Evolutionary conservation across 2,888 invertebrate genomes (phyloP), one percentile per base, ranked within the genome.

Genomic region (Leptothorax acervorum): DNA sequence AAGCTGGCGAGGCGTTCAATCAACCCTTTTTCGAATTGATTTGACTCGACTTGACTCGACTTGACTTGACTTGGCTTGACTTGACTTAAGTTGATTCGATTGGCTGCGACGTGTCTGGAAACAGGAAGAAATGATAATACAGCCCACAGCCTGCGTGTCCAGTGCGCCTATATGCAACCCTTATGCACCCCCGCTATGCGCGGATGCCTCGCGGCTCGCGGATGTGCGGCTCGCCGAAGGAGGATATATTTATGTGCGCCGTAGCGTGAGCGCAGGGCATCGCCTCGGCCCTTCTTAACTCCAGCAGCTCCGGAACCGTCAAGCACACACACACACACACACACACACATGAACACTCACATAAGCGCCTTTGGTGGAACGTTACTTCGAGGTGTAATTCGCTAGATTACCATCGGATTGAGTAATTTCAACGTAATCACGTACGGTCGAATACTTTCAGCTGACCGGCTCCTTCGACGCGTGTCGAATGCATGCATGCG

Each of bases 71-170:
- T 57, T 23, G 9, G 0, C 23, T 15, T 53, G 53, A 23, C 60
- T 62, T 35, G 9, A 23, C 5, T 23, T 3, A 39, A 42, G 5
- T n/a, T 42, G 3, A 18, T 6, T 65, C 53, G 79, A 42, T n/a
- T 65, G n/a, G 45, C 55, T 90, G 23, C 23, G 85, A 90, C 90
- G 89, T 92, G 91, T 85, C 87, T 82, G 76, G 66, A 86, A 82
- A 87, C 86, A 88, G 86, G 91, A 92, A 92, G 89, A 91, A 91
- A 91, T 90, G 91, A 90, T 90, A 89, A 91, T 87, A 88, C 87
- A 86, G 79, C 71, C 65, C 35, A 84, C 23, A 23, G 23, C 75
- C 63, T 85, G 68, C 79, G 76, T 79, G 73, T 28, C 28, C 31
- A n/a, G 68, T 65, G 28, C 62, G 18, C 23, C 57, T 48, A 66